phyloP scores from a whole-genome alignment of 2,888 invertebrate species.

The Chymomyza caudatula region DNA sequence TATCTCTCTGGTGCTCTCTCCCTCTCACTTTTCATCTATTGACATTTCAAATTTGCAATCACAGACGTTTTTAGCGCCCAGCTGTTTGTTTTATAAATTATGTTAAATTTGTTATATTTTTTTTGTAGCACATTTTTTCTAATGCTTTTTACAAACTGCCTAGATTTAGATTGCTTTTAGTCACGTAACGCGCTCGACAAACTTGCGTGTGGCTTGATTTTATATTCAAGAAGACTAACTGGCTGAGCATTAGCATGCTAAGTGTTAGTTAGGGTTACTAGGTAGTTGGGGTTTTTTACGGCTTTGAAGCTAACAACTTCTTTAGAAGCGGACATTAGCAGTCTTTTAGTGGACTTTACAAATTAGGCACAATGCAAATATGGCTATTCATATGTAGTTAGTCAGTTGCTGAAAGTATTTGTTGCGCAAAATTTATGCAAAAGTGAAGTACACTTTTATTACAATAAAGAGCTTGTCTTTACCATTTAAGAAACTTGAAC shows the following conservation, averaged over 20 bases:
- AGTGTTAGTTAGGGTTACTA: background rate
- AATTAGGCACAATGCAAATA: too few relatives aligned
- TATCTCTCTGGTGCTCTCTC: background rate
- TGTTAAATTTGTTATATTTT: slow-evolving; percentile 1
- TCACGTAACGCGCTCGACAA: background rate
- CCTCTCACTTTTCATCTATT: background rate
- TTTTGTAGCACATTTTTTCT: background rate
- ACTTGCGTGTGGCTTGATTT: background rate
- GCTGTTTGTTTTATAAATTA: background rate
- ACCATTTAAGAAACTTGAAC: background rate
- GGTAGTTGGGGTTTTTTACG: background rate
- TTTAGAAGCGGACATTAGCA: too few relatives aligned
- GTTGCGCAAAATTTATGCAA: background rate
- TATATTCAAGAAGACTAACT: background rate
- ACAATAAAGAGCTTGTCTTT: background rate
- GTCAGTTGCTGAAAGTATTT: too few relatives aligned
- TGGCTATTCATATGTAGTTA: background rate
- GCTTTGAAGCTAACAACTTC: background rate
- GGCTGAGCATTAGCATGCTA: background rate
- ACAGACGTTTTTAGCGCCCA: background rate
- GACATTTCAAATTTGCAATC: background rate
- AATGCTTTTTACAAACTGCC: background rate
- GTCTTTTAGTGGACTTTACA: too few relatives aligned
- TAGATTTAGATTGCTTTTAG: background rate
- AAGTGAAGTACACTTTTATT: too few relatives aligned